Conservation (phyloP, 2,888 invertebrate species). For the Syrista parreyssii region DNA sequence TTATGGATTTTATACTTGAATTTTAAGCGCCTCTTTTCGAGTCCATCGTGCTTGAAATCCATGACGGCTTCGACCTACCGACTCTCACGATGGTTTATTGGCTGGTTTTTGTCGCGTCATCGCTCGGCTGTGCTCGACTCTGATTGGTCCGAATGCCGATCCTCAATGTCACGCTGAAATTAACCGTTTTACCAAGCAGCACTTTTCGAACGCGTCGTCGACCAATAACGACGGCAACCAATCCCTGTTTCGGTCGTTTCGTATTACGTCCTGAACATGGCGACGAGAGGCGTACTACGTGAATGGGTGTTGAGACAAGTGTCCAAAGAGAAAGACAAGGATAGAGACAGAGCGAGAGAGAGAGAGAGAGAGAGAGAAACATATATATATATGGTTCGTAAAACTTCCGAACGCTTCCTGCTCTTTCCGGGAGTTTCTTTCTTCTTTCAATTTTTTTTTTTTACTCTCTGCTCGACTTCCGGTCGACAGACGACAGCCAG, state of each 20-base stretch:
- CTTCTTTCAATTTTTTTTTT: background rate
- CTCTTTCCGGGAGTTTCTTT: background rate
- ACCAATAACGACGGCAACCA: background rate
- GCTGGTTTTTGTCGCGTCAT: constrained; percentile 40
- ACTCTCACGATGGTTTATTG: constrained; percentile 43
- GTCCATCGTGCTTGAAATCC: constrained; percentile 8
- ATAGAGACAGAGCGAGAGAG: constrained; percentile 1
- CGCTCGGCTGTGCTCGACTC: constrained; percentile 31
- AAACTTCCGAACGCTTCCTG: background rate
- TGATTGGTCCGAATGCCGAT: constrained; percentile 51
- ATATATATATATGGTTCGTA: background rate
- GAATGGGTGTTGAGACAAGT: background rate
- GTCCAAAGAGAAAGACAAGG: background rate
- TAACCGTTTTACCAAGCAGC: constrained; percentile 39
- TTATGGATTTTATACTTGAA: background rate
- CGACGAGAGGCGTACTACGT: constrained; percentile 1
- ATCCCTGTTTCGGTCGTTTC: background rate
- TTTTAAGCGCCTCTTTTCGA: background rate
- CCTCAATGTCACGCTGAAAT: constrained; percentile 59
- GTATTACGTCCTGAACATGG: background rate
- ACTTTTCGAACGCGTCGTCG: background rate
- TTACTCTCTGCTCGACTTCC: constrained; percentile 30
- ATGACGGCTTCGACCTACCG: constrained; percentile 41
- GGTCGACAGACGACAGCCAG: constrained; percentile 52
- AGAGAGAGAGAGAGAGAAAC: background rate